Base-by-base conservation (phyloP, 2,888 invertebrate species). In the Blastobasis adustella region DNA sequence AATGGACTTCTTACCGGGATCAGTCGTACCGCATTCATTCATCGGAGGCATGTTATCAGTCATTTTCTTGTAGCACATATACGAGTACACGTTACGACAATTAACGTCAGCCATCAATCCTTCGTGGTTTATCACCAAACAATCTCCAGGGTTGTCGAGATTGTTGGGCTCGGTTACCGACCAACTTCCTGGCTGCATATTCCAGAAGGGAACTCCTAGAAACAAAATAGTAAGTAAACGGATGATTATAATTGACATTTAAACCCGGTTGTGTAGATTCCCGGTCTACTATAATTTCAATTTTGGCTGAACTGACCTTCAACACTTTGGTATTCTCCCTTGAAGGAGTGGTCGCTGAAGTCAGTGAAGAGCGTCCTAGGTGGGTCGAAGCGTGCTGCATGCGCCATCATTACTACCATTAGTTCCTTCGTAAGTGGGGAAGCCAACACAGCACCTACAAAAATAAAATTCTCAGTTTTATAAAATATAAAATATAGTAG, bases 1-100 rank as follows among this genome's bases (percentile, higher is more conserved):
- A 46, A 23, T 9, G 23, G 9, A 44, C 44, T 10, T 23, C 52
- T 8, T 45, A 63, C 65, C 63, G 47, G 38, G 45, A 37, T 64
- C 65, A 8, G 55, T 45, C 23, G 65, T 64, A 1, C 64, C 65
- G 41, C 65, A 65, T 10, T 46, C 55, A 1, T 46, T 59, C 4
- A 61, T 9, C 5, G 23, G 5, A 36, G 55, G 41, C 10, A 58
- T 46, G 5, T 55, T 37, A 5, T 53, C 49, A 5, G 52, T 53
- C 6, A 52, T 47, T n/a, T 54, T 57, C 49, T 56, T 60, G 47
- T 55, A 64, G 50, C 63, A 64, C 1, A 62, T 47, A 47, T 60
- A 62, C 0, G 62, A 59, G 45, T 47, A 57, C 0, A 58, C 50
- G 8, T 54, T 47, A 0, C 45, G 9, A 37, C 63, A 64, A 42